Conservation (phyloP, 2,113 vertebrate genomes). For the Prinia subflava region DNA sequence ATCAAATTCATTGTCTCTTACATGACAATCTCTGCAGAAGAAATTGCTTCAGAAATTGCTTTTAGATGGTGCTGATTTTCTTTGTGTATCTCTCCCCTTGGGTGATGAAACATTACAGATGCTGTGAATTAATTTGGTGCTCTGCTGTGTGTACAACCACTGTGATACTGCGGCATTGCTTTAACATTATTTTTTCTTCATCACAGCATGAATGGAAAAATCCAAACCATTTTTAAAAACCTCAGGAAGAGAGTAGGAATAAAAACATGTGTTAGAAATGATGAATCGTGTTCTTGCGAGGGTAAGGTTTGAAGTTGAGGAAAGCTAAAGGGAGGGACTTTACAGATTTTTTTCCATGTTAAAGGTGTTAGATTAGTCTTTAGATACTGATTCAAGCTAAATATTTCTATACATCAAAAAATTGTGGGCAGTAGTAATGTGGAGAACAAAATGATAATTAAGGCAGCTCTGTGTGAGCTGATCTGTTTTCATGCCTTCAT, state of each 20-base stretch:
- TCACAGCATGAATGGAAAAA: not conserved
- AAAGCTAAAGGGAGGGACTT: not conserved
- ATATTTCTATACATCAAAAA: not conserved
- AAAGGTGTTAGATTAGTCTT: not conserved
- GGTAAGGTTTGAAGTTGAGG: not conserved
- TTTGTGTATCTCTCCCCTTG: not conserved
- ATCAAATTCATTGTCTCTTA: conserved; percentile 16
- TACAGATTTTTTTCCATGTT: not conserved
- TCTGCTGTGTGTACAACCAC: not conserved
- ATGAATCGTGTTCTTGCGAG: not conserved
- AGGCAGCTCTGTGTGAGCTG: not conserved
- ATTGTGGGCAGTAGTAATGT: not conserved
- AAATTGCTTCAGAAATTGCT: conserved; percentile 28
- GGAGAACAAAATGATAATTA: not conserved
- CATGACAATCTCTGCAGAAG: not conserved
- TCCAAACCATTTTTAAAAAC: not conserved
- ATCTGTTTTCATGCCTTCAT: not conserved
- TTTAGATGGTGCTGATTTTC: conserved; percentile 30
- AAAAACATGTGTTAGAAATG: not conserved
- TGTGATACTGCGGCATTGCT: not conserved
- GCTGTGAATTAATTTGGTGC: not conserved
- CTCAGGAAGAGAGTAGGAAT: not conserved
- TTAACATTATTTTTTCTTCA: not conserved
- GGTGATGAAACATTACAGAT: conserved; percentile 6
- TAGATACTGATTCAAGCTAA: not conserved